phyloP scores from a whole-genome alignment of 2,888 invertebrate genomes.

The Shargacucullia verbasci region DNA sequence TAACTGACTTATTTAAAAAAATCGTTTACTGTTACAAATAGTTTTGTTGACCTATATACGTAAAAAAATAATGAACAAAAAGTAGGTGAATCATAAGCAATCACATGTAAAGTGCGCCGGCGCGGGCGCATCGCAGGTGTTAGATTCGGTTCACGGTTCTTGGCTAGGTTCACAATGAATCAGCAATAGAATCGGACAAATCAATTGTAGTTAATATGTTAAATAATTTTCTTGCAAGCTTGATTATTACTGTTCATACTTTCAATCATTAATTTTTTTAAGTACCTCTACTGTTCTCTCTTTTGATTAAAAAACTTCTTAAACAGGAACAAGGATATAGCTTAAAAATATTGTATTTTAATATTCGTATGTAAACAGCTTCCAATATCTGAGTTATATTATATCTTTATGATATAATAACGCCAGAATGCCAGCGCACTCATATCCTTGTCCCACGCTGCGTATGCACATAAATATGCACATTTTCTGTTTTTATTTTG shows the following conservation, averaged over 20 bases:
- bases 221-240: no score
- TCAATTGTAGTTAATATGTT: no score
- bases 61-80: neutral
- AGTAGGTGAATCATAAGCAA: conserved; percentile 7
- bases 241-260: no score
- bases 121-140: conserved; percentile 28
- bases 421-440: conserved; percentile 1
- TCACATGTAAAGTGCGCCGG: conserved; percentile 10
- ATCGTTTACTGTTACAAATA: no score
- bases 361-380: no score
- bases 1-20: no score
- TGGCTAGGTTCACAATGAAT: conserved; percentile 9
- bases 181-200: conserved; percentile 1
- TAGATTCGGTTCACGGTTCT: conserved; percentile 16
- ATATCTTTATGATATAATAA: neutral
- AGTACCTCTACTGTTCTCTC: no score
- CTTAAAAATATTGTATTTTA: no score
- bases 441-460: conserved; percentile 15
- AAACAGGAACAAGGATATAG: no score
- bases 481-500: conserved; percentile 22
- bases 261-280: no score
- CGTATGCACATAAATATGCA: conserved; percentile 14
- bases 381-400: no score
- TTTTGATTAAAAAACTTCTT: no score
- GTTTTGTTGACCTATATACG: conserved; percentile 18